Conservation (phyloP, 2,888 invertebrate species). For the Amphipoea oculea region DNA sequence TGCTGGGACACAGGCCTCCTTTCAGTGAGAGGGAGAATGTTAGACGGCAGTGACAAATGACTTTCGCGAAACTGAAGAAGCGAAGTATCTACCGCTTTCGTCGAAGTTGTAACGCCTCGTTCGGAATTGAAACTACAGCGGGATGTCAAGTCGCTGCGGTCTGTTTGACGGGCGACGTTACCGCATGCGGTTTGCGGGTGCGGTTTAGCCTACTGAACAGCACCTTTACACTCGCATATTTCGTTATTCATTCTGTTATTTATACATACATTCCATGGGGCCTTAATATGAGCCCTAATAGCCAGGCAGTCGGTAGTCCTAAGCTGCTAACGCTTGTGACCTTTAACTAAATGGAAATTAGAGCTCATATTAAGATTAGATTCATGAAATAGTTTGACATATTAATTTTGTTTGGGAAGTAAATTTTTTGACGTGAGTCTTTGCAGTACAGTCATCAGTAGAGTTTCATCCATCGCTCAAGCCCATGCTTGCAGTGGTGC, state of each 20-base stretch:
- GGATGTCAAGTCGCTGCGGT: background rate
- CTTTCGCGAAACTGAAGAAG: background rate
- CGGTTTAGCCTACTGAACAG: background rate
- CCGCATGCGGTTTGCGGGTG: background rate
- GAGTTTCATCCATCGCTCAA: background rate
- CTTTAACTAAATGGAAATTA: background rate
- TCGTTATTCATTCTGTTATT: constrained; percentile 43
- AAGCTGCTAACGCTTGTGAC: background rate
- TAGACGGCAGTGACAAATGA: background rate
- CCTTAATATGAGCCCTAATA: constrained; percentile 6
- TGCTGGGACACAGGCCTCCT: no score
- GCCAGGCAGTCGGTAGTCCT: background rate
- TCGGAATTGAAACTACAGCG: background rate
- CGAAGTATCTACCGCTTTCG: background rate
- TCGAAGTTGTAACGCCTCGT: background rate
- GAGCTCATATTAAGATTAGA: constrained; percentile 29
- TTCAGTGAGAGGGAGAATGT: no score
- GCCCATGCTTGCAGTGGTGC: no score
- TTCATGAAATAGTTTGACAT: constrained; percentile 49
- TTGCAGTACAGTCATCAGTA: background rate
- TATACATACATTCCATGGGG: constrained; percentile 58
- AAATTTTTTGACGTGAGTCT: constrained; percentile 21
- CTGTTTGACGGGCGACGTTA: background rate
- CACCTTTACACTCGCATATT: constrained; percentile 29
- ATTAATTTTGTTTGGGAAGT: background rate